A percentile compares a stretch with the other conserved stretches of the same genome.
phyloP scores from a whole-genome alignment of 1,140 invertebrate genomes.

The Magallana gigas region DNA sequence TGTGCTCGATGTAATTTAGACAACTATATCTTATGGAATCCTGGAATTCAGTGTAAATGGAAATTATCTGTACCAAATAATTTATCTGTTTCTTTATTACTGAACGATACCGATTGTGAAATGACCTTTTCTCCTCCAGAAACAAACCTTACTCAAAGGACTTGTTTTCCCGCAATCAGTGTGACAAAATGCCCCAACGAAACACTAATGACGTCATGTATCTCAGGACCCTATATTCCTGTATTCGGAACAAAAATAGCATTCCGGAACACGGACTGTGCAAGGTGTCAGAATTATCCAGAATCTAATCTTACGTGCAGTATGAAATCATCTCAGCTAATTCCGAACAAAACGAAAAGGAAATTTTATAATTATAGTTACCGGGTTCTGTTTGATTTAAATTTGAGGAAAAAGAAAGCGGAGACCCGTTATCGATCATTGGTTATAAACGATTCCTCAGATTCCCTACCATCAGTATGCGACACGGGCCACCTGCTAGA shows the following conservation, averaged over 20 bases:
- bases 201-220: conserved; percentile 5
- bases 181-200: background rate
- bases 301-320: conserved; percentile 48
- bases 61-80: conserved; percentile 12
- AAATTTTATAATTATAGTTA: conserved; percentile 47
- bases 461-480: conserved; percentile 47
- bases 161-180: conserved; percentile 43
- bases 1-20: conserved; percentile 55
- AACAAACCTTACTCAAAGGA: background rate
- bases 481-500: conserved; percentile 59
- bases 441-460: background rate
- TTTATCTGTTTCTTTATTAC: conserved; percentile 24
- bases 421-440: background rate
- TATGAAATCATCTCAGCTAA: conserved; percentile 1
- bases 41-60: conserved; percentile 50
- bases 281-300: conserved; percentile 39
- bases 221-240: background rate
- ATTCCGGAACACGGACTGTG: conserved; percentile 51
- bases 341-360: conserved; percentile 42
- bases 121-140: conserved; percentile 15
- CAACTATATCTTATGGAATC: conserved; percentile 31
- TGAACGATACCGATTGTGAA: conserved; percentile 42
- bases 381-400: conserved; percentile 50
- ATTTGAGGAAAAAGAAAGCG: background rate
- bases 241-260: conserved; percentile 39